Evolutionary conservation across 2,113 vertebrate species (phyloP).

Genomic region (Leptobrachium ailaonicum): DNA sequence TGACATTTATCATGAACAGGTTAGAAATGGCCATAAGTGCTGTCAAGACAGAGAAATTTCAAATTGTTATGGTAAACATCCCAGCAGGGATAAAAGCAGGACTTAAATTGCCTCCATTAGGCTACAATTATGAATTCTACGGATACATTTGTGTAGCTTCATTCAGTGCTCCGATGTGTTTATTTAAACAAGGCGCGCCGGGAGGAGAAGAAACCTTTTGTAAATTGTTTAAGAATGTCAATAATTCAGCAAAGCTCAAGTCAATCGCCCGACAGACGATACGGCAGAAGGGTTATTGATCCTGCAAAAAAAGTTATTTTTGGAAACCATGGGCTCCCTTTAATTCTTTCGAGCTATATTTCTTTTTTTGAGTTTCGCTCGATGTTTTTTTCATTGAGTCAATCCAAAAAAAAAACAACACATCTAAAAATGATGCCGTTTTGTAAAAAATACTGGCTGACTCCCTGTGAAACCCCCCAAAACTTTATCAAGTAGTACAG

Average conservation of each 20-base stretch:
- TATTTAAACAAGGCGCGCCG: slow-evolving; percentile 57
- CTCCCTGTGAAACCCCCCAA: too few relatives aligned
- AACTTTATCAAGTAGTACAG: too few relatives aligned
- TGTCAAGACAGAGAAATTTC: slow-evolving; percentile 59
- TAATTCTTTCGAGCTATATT: too few relatives aligned
- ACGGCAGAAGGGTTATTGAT: too few relatives aligned
- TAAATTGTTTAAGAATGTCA: not conserved
- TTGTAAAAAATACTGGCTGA: too few relatives aligned
- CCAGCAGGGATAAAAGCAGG: slow-evolving; percentile 58
- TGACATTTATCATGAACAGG: slow-evolving; percentile 68
- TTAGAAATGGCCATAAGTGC: slow-evolving; percentile 57
- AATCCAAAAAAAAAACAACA: too few relatives aligned
- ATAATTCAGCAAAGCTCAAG: not conserved
- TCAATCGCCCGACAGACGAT: too few relatives aligned
- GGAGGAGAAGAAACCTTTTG: not conserved
- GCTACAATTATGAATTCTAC: slow-evolving; percentile 66
- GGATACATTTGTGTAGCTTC: slow-evolving; percentile 55
- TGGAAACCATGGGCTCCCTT: too few relatives aligned
- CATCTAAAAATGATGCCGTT: too few relatives aligned
- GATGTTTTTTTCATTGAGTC: too few relatives aligned
- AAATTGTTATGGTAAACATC: slow-evolving; percentile 68
- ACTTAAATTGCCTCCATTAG: slow-evolving; percentile 68
- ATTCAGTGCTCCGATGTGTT: slow-evolving; percentile 57
- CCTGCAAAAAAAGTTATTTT: too few relatives aligned
- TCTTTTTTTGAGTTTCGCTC: too few relatives aligned